These are phyloP conservation scores for Limulus polyphemus DNA, from an alignment of 2,888 invertebrate species.

Conservation along the genomic window DNA sequence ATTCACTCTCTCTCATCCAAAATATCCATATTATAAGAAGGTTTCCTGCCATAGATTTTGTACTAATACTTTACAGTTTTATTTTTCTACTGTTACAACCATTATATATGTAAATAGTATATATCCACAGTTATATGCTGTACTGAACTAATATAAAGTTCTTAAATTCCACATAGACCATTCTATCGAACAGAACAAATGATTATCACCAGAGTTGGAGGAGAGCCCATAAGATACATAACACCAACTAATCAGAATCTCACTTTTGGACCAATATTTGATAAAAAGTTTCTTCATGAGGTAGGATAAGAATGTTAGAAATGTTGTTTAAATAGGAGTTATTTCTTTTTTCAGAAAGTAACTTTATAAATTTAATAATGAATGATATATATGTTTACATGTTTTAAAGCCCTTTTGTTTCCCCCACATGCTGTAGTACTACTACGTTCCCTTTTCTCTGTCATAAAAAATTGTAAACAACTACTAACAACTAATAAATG, in stretches of 20 bases:
- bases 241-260: slow-evolving; percentile 6
- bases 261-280: slow-evolving; percentile 71
- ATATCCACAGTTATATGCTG: neutral
- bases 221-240: slow-evolving; percentile 7
- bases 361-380: too few relatives aligned
- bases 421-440: too few relatives aligned
- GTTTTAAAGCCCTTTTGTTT: too few relatives aligned
- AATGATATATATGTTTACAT: too few relatives aligned
- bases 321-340: neutral
- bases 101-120: slow-evolving; percentile 1
- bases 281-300: slow-evolving; percentile 55
- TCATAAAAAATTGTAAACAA: too few relatives aligned
- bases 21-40: too few relatives aligned
- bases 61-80: too few relatives aligned
- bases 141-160: too few relatives aligned
- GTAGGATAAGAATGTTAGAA: slow-evolving; percentile 5
- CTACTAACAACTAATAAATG: too few relatives aligned
- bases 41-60: too few relatives aligned
- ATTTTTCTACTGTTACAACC: neutral
- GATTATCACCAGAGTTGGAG: slow-evolving; percentile 51
- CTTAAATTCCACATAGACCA: slow-evolving; percentile 46
- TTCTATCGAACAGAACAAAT: slow-evolving; percentile 88
- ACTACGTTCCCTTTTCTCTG: too few relatives aligned
- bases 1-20: too few relatives aligned
- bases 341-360: neutral